Conservation (phyloP, 1,140 invertebrate genomes). For the Brachionus sp. region DNA sequence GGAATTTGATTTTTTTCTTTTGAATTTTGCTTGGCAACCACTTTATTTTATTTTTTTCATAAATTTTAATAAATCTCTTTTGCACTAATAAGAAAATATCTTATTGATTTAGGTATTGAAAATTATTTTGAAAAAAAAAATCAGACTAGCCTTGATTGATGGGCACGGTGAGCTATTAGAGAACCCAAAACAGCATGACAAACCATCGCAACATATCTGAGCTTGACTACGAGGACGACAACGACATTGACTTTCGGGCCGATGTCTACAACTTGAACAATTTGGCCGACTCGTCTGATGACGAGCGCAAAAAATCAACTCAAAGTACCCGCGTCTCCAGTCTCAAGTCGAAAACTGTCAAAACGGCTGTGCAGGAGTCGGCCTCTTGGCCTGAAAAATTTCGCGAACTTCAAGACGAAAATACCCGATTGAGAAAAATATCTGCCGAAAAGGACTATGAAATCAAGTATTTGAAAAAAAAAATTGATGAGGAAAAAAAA, state of each 20-base stretch:
- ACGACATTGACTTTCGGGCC: not conserved
- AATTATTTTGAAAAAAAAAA: not conserved
- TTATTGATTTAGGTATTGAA: not conserved
- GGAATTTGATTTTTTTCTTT: not conserved
- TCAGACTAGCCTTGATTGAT: not conserved
- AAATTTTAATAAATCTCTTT: conserved; percentile 5
- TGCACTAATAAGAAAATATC: not conserved
- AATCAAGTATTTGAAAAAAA: conserved; percentile 56
- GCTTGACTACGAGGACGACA: not conserved
- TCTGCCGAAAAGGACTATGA: conserved; percentile 59
- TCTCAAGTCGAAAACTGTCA: not conserved
- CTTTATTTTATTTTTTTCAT: not conserved
- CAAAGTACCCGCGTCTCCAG: not conserved
- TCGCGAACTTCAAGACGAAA: conserved; percentile 59
- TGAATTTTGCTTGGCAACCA: conserved; percentile 5
- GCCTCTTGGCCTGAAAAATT: not conserved
- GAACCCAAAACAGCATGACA: not conserved
- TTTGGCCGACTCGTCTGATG: not conserved
- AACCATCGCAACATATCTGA: not conserved
- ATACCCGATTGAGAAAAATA: conserved; percentile 57
- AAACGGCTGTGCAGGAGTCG: not conserved
- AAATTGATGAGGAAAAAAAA: conserved; percentile 52
- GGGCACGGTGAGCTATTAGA: not conserved
- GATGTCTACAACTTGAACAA: conserved; percentile 14
- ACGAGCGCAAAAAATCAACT: not conserved